Evolutionary conservation across 2,888 invertebrate genomes (phyloP).

Genomic region (Folsomia manolachei): DNA sequence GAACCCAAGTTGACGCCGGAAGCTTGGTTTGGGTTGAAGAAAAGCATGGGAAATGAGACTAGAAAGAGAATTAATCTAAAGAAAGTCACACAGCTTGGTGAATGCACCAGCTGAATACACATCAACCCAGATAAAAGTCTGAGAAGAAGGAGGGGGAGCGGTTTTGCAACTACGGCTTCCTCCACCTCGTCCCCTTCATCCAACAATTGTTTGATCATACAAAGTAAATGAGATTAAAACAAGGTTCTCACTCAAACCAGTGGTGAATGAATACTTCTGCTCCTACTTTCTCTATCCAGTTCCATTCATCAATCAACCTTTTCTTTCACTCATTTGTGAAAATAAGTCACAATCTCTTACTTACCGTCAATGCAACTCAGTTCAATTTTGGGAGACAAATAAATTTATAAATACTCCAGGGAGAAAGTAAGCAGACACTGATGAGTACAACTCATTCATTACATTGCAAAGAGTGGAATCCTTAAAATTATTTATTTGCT

Average conservation of each 20-base stretch:
- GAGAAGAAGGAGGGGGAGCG: conserved; percentile 23
- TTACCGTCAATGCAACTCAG: too few species aligned
- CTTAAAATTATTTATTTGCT: too few species aligned
- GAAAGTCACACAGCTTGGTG: neutral
- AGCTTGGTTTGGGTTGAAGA: neutral
- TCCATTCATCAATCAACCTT: conserved; percentile 4
- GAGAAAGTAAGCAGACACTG: too few species aligned
- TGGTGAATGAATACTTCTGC: neutral
- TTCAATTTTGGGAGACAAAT: too few species aligned
- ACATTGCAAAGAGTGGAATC: too few species aligned
- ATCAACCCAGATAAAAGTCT: conserved; percentile 44
- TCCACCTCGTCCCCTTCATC: conserved; percentile 2
- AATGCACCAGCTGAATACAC: conserved; percentile 50
- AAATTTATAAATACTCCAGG: too few species aligned
- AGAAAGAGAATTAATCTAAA: neutral
- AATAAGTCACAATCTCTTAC: too few species aligned
- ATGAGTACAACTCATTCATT: too few species aligned
- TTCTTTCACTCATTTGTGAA: too few species aligned
- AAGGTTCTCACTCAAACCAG: conserved; percentile 27
- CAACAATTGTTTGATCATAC: conserved; percentile 50
- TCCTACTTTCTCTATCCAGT: neutral
- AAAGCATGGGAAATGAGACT: neutral
- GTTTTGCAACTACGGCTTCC: neutral
- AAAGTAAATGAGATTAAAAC: conserved; percentile 51
- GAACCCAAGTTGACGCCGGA: too few species aligned